Conservation (phyloP, 2,888 invertebrate genomes). For the Drosophila stalkeri region DNA sequence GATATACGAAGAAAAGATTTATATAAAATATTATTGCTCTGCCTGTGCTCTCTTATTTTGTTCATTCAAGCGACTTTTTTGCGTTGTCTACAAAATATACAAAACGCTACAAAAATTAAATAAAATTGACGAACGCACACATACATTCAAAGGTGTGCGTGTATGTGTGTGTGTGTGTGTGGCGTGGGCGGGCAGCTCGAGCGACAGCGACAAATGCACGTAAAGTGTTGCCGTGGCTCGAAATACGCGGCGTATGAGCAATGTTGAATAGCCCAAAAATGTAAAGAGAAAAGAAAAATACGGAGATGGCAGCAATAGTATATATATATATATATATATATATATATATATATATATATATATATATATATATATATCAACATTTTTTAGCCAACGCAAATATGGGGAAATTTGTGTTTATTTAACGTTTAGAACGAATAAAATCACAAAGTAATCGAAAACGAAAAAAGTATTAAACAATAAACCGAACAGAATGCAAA, state of each 20-base stretch:
- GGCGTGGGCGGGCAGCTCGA: conserved; percentile 50
- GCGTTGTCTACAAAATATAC: conserved; percentile 44
- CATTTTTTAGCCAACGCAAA: conserved; percentile 27
- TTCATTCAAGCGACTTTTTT: conserved; percentile 60
- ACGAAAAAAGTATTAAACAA: conserved; percentile 10
- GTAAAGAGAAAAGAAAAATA: neutral
- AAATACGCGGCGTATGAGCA: conserved; percentile 51
- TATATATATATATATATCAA: neutral
- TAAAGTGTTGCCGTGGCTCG: conserved; percentile 24
- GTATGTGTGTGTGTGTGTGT: neutral
- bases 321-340: neutral
- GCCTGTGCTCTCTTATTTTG: conserved; percentile 46
- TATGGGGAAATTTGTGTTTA: conserved; percentile 47
- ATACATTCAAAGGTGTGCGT: neutral
- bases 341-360: neutral
- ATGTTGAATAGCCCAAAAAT: conserved; percentile 22
- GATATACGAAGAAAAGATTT: conserved; percentile 14
- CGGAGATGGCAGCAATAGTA: neutral
- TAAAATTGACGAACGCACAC: conserved; percentile 61
- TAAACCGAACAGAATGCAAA: conserved; percentile 11
- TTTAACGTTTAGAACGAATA: conserved; percentile 16
- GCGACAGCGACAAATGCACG: conserved; percentile 54
- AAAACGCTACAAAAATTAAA: conserved; percentile 63
- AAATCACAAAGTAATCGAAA: conserved; percentile 9
- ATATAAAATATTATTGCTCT: conserved; percentile 30